phyloP scores from a whole-genome alignment of 2,888 invertebrate genomes.

The Ormyrus thymus region DNA sequence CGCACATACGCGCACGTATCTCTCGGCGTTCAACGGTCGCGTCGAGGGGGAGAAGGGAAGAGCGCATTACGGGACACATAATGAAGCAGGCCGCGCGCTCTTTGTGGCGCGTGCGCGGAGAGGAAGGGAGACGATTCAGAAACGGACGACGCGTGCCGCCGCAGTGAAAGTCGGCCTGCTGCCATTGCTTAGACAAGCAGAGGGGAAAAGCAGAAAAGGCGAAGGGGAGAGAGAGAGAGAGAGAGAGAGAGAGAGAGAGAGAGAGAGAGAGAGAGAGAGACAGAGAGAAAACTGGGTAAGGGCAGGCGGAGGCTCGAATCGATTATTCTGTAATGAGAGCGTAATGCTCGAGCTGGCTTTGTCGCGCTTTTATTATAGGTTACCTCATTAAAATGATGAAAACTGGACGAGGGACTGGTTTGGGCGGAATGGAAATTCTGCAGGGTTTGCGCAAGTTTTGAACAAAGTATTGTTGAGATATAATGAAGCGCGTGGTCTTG shows the following conservation, averaged over 20 bases:
- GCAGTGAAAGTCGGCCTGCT: constrained; percentile 39
- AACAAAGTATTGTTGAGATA: too few relatives aligned
- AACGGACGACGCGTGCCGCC: constrained; percentile 53
- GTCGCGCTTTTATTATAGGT: constrained; percentile 1
- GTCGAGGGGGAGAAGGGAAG: neutral
- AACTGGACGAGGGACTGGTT: neutral
- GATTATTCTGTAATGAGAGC: constrained; percentile 43
- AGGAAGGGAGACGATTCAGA: constrained; percentile 35
- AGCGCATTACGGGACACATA: constrained; percentile 1
- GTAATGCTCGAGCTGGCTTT: constrained; percentile 6
- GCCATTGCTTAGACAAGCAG: neutral
- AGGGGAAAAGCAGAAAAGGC: constrained; percentile 23
- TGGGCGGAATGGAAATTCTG: too few relatives aligned
- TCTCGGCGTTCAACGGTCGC: too few relatives aligned
- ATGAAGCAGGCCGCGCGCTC: constrained; percentile 44
- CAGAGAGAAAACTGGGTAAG: constrained; percentile 31
- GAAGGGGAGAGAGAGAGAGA: neutral
- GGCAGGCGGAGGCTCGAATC: constrained; percentile 20
- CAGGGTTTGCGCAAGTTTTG: too few relatives aligned
- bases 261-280: neutral
- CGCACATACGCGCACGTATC: neutral
- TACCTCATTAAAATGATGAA: constrained; percentile 16
- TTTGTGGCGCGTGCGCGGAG: constrained; percentile 35
- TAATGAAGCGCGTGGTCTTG: too few relatives aligned
- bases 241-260: constrained; percentile 2